Evolutionary conservation across 2,888 invertebrate genomes (phyloP).

Genomic region (Troilus luridus): DNA sequence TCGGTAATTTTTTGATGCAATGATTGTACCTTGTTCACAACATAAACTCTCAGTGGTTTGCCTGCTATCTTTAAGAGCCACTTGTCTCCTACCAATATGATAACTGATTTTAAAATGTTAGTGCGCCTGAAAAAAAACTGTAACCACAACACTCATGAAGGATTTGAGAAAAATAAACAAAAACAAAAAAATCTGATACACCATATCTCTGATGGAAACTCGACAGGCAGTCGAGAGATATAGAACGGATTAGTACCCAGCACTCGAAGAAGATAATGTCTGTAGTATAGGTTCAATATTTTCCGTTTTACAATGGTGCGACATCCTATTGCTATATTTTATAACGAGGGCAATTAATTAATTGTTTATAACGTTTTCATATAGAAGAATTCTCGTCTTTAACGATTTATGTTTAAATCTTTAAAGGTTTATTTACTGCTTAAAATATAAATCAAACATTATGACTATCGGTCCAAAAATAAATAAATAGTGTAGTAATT

Average conservation of each 20-base stretch:
- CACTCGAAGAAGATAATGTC: not conserved
- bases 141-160: slow-evolving; percentile 1
- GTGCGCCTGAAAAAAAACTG: not conserved
- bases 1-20: not conserved
- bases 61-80: not conserved
- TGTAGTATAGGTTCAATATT: not conserved
- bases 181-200: not conserved
- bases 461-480: too few relatives aligned
- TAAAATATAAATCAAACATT: too few relatives aligned
- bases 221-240: not conserved
- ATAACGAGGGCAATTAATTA: not conserved
- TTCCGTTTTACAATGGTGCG: not conserved
- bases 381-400: not conserved
- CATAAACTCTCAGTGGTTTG: not conserved
- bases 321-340: not conserved
- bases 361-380: not conserved
- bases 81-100: not conserved
- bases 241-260: not conserved
- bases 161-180: not conserved
- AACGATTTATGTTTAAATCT: too few relatives aligned
- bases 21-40: not conserved
- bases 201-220: slow-evolving; percentile 9
- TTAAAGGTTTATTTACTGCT: too few relatives aligned
- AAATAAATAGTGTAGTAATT: too few relatives aligned
- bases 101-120: not conserved